Conservation (phyloP, 2,888 invertebrate genomes). For the Aricia artaxerxes region DNA sequence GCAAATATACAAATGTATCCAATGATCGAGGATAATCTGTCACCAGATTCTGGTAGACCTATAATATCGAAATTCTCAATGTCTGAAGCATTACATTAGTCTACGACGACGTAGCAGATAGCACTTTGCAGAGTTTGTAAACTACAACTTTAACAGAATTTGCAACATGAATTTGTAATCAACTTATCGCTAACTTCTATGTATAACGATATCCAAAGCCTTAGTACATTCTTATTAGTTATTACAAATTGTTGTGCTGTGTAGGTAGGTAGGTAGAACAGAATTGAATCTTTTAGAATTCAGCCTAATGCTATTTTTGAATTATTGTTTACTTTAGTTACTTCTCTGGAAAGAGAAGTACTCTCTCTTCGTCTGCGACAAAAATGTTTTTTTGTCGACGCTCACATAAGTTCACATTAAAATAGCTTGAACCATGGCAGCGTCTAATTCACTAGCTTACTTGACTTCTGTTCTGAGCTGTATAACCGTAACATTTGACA, state of each 20-base stretch:
- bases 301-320: no score
- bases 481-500: neutral
- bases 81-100: neutral
- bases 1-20: no score
- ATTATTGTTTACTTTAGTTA: no score
- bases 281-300: no score
- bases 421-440: neutral
- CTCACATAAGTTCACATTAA: neutral
- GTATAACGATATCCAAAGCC: neutral
- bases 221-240: neutral
- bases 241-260: neutral
- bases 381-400: neutral
- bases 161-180: constrained; percentile 1
- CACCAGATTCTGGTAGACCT: no score
- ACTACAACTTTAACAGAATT: neutral
- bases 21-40: no score
- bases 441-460: neutral
- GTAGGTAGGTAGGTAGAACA: no score
- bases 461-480: neutral
- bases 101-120: neutral
- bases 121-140: neutral
- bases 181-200: neutral
- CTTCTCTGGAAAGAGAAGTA: no score
- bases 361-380: no score
- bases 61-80: neutral